Conservation (phyloP, 2,797 vertebrate species). For the Dallia pectoralis region DNA sequence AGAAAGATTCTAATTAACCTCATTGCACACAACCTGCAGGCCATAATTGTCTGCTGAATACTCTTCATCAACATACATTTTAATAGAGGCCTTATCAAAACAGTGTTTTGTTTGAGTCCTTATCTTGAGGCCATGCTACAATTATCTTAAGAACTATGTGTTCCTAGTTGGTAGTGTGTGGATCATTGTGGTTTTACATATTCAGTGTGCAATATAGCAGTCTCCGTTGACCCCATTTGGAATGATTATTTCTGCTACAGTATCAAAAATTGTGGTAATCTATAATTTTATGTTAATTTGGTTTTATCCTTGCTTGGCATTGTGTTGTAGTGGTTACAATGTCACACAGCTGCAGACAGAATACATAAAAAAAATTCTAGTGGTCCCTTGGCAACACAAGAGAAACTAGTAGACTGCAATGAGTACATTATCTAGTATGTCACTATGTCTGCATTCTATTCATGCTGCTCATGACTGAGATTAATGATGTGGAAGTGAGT, state of each 20-base stretch:
- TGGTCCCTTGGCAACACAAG: background rate
- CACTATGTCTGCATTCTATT: conserved; percentile 38
- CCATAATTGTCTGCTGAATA: conserved; percentile 60
- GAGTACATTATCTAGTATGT: background rate
- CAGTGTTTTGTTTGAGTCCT: conserved; percentile 45
- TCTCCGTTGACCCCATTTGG: conserved; percentile 22
- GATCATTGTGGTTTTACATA: conserved; percentile 33
- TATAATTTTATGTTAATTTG: background rate
- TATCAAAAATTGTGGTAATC: background rate
- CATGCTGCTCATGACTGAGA: conserved; percentile 62
- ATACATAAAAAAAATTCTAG: background rate
- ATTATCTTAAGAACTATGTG: conserved; percentile 51
- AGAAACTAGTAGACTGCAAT: background rate
- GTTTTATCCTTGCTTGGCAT: background rate
- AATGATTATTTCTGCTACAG: background rate
- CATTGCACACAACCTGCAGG: conserved; percentile 57
- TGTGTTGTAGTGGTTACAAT: background rate
- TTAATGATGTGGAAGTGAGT: conserved; percentile 58
- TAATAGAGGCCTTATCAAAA: conserved; percentile 45
- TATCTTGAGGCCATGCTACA: conserved; percentile 46
- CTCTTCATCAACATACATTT: conserved; percentile 32
- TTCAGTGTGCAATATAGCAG: conserved; percentile 27
- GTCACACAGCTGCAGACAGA: background rate
- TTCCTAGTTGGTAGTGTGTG: conserved; percentile 31
- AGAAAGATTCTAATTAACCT: conserved; percentile 60